Evolutionary conservation across 2,797 vertebrate species (phyloP), one percentile per base, ranked within the genome.

Genomic region (Parauchenoglanis punctatus): DNA sequence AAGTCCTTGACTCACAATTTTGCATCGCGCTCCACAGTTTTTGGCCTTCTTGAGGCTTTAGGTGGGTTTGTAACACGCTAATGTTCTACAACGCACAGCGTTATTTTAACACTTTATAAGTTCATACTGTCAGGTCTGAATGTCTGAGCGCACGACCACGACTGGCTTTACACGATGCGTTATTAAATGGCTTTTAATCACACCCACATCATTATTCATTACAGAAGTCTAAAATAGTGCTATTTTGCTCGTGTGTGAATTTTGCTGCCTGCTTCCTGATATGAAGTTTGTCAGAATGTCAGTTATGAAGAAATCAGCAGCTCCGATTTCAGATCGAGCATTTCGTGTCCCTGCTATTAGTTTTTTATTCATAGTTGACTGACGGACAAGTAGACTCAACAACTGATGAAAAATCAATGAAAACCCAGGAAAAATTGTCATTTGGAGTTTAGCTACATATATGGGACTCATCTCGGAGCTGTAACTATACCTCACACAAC

Each of bases 21-120:
- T 87, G 95, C 95, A 96, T 89, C 98, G 97, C 97, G 97, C 97
- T 97, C 96, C 97, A 97, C 96, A 96, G 78, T 25, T 97, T 95
- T 94, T 94, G 94, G 94, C 95, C 95, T 95, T 95, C 92, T 95
- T 94, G 96, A 96, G 96, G 97, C 97, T 96, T 95, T 91, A 92
- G 96, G 96, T 96, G 96, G 94, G 54, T 88, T 94, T 93, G 25
- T 92, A 93, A 94, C 93, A 94, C 94, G 92, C 88, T 89, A 88
- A 90, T 68, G 91, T 94, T 95, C 95, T 96, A 96, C 97, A 97
- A 97, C 97, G 96, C 96, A 96, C 95, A 96, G 96, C 96, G 95
- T 95, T 94, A 95, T 90, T 94, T 92, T 85, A 90, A 85, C 80
- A 52, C 78, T 44, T 40, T 46, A 15, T 8, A 46, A 17, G 54